Evolutionary conservation across 35 echinoderm and acorn worm genomes (phyloP).

Genomic region (Heliocidaris tuberculata): DNA sequence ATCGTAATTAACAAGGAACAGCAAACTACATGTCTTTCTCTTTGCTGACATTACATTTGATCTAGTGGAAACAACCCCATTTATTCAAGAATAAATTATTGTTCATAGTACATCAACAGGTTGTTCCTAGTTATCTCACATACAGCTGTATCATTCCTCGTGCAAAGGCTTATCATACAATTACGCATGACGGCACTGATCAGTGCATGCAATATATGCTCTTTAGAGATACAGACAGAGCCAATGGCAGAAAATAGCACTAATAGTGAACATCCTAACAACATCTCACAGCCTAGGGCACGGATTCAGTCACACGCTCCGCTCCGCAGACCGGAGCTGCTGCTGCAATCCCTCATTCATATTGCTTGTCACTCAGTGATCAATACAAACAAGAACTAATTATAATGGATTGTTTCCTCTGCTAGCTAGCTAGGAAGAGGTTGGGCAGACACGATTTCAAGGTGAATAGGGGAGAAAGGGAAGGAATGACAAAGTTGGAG

Average conservation of each 20-base stretch:
- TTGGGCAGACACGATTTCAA: not conserved
- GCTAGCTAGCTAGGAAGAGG: not conserved
- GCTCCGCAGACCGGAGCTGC: not conserved
- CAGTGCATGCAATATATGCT: not conserved
- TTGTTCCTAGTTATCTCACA: not conserved
- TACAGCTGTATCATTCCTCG: not conserved
- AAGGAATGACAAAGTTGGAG: not conserved
- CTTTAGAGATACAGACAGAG: not conserved
- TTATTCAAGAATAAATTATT: not conserved
- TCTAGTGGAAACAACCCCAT: not conserved
- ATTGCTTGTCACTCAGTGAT: not conserved
- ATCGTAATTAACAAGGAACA: no score
- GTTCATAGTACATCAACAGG: not conserved
- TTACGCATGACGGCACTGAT: not conserved
- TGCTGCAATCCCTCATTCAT: not conserved
- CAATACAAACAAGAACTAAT: not conserved
- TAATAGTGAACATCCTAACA: not conserved
- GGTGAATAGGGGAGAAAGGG: not conserved
- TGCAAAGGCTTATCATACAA: not conserved
- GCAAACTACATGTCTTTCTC: no score
- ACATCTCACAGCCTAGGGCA: not conserved
- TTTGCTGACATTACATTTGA: no score
- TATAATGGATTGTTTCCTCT: not conserved
- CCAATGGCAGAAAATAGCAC: not conserved
- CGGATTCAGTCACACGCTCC: not conserved